These are phyloP conservation scores for Danio aesculapii DNA, from an alignment of 2,797 vertebrate genomes.

Conservation along the genomic window DNA sequence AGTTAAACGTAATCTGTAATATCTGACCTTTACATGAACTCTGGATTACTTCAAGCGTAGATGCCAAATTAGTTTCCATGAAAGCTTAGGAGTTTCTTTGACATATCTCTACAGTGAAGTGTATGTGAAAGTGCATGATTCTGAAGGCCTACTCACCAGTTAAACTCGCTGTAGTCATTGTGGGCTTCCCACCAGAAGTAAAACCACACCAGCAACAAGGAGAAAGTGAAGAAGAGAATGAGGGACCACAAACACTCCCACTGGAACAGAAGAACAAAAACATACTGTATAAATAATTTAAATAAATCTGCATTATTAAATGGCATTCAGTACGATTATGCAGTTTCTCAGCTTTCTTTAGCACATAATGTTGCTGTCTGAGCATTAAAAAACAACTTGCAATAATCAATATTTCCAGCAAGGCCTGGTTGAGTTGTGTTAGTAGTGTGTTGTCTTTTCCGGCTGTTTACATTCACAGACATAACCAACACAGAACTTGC, in stretches of 20 bases:
- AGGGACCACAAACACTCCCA: constrained; percentile 84
- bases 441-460: too few relatives aligned
- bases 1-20: constrained; percentile 24
- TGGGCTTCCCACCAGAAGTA: constrained; percentile 85
- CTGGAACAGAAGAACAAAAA: constrained; percentile 63
- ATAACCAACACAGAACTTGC: too few relatives aligned
- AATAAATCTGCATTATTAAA: background rate
- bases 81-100: constrained; percentile 4
- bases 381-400: too few relatives aligned
- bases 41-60: constrained; percentile 37
- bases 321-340: background rate
- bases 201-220: constrained; percentile 80
- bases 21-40: constrained; percentile 27
- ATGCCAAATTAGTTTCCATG: constrained; percentile 58
- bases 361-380: too few relatives aligned
- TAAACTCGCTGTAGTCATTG: constrained; percentile 84
- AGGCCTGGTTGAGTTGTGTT: too few relatives aligned
- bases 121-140: background rate
- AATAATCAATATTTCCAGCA: too few relatives aligned
- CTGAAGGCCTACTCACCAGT: constrained; percentile 75
- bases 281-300: background rate
- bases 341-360: too few relatives aligned
- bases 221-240: constrained; percentile 80
- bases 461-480: too few relatives aligned
- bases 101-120: background rate